These are phyloP conservation scores for Dynastes grantii DNA, from an alignment of 2,888 invertebrate genomes.

Conservation along the genomic window DNA sequence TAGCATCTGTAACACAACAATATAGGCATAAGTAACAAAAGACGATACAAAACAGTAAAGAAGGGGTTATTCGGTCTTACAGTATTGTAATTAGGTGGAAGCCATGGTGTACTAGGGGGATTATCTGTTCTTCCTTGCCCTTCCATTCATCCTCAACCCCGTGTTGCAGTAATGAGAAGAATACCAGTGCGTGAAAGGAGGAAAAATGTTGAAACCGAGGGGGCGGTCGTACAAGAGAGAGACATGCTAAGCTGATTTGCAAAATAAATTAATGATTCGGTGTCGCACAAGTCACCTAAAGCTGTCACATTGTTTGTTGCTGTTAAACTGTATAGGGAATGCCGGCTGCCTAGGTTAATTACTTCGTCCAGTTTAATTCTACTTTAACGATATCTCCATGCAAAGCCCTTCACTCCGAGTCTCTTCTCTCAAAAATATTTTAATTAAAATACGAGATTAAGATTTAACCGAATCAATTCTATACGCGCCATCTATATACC, in stretches of 20 bases:
- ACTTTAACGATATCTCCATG: slow-evolving; percentile 69
- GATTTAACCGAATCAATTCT: slow-evolving; percentile 21
- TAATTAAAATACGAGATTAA: slow-evolving; percentile 58
- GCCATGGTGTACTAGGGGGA: slow-evolving; percentile 45
- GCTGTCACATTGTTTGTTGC: slow-evolving; percentile 69
- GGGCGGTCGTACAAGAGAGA: slow-evolving; percentile 61
- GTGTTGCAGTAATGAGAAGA: slow-evolving; percentile 62
- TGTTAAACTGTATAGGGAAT: slow-evolving; percentile 61
- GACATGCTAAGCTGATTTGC: slow-evolving; percentile 69
- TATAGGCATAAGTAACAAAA: slow-evolving; percentile 14
- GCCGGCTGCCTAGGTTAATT: slow-evolving; percentile 68
- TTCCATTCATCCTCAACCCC: slow-evolving; percentile 60
- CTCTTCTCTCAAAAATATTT: slow-evolving; percentile 52
- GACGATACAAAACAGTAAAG: neutral
- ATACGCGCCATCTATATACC: neutral
- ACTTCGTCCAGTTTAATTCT: slow-evolving; percentile 68
- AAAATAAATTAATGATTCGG: slow-evolving; percentile 71
- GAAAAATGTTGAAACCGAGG: slow-evolving; percentile 67
- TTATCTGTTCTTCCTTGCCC: slow-evolving; percentile 47
- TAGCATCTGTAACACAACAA: too few species aligned
- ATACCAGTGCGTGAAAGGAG: slow-evolving; percentile 49
- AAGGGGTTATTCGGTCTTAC: slow-evolving; percentile 20
- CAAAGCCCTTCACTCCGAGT: slow-evolving; percentile 62
- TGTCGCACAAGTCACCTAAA: slow-evolving; percentile 69
- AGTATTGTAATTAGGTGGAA: slow-evolving; percentile 12